Conservation (phyloP, 2,113 vertebrate genomes). For the Onychostoma macrolepis region DNA sequence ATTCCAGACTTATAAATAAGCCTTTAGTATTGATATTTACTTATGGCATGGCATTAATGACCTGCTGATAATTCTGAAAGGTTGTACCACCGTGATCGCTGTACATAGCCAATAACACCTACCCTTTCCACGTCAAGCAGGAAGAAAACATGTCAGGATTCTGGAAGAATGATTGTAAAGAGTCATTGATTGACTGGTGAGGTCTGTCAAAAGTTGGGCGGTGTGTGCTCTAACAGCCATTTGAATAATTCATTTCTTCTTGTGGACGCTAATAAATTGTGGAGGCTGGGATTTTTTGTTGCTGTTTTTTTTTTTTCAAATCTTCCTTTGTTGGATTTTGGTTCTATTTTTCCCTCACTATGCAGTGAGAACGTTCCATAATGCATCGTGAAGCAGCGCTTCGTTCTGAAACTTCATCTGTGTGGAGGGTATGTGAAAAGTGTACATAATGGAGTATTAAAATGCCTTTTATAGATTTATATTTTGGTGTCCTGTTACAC, state of each 20-base stretch:
- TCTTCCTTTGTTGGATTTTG: constrained; percentile 68
- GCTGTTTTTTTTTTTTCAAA: neutral
- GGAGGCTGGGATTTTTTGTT: constrained; percentile 53
- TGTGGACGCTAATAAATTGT: constrained; percentile 78
- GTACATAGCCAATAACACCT: constrained; percentile 57
- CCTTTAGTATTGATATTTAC: constrained; percentile 63
- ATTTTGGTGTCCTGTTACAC: constrained; percentile 82
- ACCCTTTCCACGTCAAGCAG: constrained; percentile 48
- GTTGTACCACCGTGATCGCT: constrained; percentile 46
- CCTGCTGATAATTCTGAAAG: constrained; percentile 62
- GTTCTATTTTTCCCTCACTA: constrained; percentile 63
- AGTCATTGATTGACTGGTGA: constrained; percentile 66
- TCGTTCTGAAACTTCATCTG: constrained; percentile 72
- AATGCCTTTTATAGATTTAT: constrained; percentile 84
- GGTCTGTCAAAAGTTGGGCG: constrained; percentile 63
- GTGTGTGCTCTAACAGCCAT: constrained; percentile 64
- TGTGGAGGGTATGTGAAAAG: constrained; percentile 85
- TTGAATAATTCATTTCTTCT: constrained; percentile 75
- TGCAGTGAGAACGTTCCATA: constrained; percentile 73
- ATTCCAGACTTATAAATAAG: constrained; percentile 58
- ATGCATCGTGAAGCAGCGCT: constrained; percentile 75
- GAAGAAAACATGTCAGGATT: constrained; percentile 40
- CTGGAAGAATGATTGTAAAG: constrained; percentile 65
- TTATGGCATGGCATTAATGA: constrained; percentile 57
- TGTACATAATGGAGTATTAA: constrained; percentile 92